These are phyloP conservation scores for Macrocentrus cingulum DNA, from an alignment of 1,140 invertebrate species.

Conservation along the genomic window DNA sequence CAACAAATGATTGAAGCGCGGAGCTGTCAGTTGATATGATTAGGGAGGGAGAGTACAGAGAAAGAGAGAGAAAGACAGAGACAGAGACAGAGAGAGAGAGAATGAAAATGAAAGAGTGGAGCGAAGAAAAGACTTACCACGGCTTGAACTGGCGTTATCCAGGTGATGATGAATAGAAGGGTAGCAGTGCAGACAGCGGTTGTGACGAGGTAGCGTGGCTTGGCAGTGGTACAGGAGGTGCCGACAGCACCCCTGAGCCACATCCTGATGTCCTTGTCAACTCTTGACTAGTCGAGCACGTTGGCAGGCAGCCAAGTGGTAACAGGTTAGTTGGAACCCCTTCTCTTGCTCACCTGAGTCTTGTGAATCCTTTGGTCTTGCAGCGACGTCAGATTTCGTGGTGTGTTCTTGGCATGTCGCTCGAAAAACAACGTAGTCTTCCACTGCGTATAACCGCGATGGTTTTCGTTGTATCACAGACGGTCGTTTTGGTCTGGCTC, in stretches of 20 bases:
- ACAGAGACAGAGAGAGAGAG: conserved; percentile 4
- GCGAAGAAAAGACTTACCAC: conserved; percentile 40
- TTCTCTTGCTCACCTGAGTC: no score
- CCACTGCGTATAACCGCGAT: background rate
- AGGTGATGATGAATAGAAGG: conserved; percentile 35
- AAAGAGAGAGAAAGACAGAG: no score
- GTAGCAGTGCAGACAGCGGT: conserved; percentile 31
- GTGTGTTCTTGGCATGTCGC: background rate
- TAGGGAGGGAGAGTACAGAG: no score
- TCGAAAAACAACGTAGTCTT: background rate
- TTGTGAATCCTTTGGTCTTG: no score
- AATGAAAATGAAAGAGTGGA: background rate
- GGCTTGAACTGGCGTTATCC: conserved; percentile 31
- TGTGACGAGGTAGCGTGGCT: conserved; percentile 22
- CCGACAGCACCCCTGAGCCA: conserved; percentile 36
- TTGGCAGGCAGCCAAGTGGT: background rate
- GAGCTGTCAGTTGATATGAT: no score
- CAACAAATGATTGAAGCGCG: no score
- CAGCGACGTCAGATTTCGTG: no score
- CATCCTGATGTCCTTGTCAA: conserved; percentile 29
- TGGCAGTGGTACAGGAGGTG: conserved; percentile 20
- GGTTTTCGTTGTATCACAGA: conserved; percentile 3
- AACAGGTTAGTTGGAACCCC: no score
- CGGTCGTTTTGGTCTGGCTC: conserved; percentile 23
- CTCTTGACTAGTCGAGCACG: background rate